These are phyloP conservation scores for Calycopis cecrops DNA, from an alignment of 1,140 invertebrate genomes.

Conservation along the genomic window DNA sequence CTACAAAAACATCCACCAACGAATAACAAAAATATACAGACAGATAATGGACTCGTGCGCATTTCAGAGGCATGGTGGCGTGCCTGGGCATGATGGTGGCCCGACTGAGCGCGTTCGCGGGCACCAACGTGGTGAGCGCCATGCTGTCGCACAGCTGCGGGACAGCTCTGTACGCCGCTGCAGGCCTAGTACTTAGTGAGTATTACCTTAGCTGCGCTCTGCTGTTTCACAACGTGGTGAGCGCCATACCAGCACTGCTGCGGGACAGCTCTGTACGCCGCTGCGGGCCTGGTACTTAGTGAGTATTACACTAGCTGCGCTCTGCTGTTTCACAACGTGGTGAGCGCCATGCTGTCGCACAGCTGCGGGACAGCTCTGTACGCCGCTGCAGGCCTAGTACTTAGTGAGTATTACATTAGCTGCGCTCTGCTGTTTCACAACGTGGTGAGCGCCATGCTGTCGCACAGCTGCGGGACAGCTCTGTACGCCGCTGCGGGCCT, in stretches of 20 bases:
- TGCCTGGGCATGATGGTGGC: constrained; percentile 65
- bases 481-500: constrained; percentile 43
- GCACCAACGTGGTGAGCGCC: constrained; percentile 48
- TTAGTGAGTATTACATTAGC: constrained; percentile 39
- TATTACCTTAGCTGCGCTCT: constrained; percentile 10
- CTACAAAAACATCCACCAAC: no score
- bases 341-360: constrained; percentile 40
- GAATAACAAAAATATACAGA: no score
- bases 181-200: constrained; percentile 49
- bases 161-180: constrained; percentile 39
- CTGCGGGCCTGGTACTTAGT: constrained; percentile 46
- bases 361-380: constrained; percentile 44
- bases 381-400: constrained; percentile 37
- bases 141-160: constrained; percentile 42
- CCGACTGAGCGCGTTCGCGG: constrained; percentile 51
- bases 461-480: constrained; percentile 36
- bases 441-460: constrained; percentile 42
- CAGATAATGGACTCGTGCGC: no score
- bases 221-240: constrained; percentile 48
- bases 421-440: no score
- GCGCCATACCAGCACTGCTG: constrained; percentile 42
- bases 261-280: constrained; percentile 38
- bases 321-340: no score
- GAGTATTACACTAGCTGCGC: no score
- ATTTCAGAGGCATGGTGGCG: constrained; percentile 54